phyloP scores from a whole-genome alignment of 2,797 vertebrate species.

The Fratercula arctica region DNA sequence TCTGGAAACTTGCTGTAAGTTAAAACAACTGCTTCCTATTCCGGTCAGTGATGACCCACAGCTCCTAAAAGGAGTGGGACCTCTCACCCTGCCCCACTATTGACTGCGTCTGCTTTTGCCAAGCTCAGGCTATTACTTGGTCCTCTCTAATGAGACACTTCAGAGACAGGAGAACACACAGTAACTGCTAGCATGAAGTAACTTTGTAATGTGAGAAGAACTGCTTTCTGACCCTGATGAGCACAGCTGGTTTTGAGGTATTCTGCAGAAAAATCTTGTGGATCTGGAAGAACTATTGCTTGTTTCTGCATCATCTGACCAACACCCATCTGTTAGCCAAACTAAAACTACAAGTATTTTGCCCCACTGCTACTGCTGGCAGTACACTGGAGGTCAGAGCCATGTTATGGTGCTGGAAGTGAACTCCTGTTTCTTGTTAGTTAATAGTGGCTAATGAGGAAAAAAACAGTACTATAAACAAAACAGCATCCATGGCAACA shows the following conservation, averaged over 20 bases:
- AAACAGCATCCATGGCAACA: neutral
- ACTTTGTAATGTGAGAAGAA: neutral
- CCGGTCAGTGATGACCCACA: neutral
- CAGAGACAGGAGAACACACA: neutral
- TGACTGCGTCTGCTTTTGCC: neutral
- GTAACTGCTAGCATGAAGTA: neutral
- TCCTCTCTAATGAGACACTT: neutral
- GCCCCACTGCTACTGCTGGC: neutral
- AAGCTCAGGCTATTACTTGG: neutral
- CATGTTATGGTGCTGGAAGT: neutral
- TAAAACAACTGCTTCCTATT: neutral
- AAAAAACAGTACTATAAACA: constrained; percentile 8
- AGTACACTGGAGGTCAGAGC: neutral
- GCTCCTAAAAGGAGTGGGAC: neutral
- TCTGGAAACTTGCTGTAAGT: neutral
- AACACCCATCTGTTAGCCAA: neutral
- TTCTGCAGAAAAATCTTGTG: neutral
- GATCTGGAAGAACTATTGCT: neutral
- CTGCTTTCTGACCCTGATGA: neutral
- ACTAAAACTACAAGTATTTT: neutral
- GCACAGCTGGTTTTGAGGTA: neutral
- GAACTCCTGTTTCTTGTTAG: neutral
- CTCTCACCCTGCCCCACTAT: neutral
- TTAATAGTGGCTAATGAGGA: neutral
- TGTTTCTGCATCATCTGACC: neutral